A percentile compares a stretch with the other conserved stretches of the same genome.
Conservation (phyloP, 2,113 vertebrate genomes). For the Heptranchias perlo region DNA sequence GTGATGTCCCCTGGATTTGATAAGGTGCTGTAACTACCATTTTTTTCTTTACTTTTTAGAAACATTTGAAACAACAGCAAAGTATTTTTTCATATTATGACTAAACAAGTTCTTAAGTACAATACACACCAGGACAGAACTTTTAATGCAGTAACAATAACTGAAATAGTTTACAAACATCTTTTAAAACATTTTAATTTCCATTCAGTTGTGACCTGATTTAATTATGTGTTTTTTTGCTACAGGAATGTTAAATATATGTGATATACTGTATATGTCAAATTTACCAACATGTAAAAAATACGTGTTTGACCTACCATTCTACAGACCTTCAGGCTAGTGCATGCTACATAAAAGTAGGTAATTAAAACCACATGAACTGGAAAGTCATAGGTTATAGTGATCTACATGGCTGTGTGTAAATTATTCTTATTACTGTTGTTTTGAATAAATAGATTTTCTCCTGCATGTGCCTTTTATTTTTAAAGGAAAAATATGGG, state of each 20-base stretch:
- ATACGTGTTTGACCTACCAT: not conserved
- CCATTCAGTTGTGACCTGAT: not conserved
- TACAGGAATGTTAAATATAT: not conserved
- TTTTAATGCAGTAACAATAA: not conserved
- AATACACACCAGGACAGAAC: not conserved
- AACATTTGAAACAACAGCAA: not conserved
- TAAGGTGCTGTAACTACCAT: not conserved
- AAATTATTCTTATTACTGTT: conserved; percentile 16
- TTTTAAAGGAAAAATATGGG: not conserved
- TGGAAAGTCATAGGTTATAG: not conserved
- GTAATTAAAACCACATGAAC: conserved; percentile 15
- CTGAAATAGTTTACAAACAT: not conserved
- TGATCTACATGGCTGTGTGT: not conserved
- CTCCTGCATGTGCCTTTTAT: not conserved
- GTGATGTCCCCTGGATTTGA: no score
- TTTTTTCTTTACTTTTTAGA: not conserved
- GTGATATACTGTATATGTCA: not conserved
- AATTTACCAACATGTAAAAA: conserved; percentile 23
- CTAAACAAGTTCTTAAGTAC: not conserved
- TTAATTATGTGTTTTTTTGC: not conserved
- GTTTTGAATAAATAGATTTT: conserved; percentile 18
- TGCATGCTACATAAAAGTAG: conserved; percentile 9
- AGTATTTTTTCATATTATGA: not conserved
- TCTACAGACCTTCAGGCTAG: not conserved
- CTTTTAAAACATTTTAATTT: not conserved